Base-by-base conservation (phyloP, 1,140 invertebrate species). In the Lerema accius region DNA sequence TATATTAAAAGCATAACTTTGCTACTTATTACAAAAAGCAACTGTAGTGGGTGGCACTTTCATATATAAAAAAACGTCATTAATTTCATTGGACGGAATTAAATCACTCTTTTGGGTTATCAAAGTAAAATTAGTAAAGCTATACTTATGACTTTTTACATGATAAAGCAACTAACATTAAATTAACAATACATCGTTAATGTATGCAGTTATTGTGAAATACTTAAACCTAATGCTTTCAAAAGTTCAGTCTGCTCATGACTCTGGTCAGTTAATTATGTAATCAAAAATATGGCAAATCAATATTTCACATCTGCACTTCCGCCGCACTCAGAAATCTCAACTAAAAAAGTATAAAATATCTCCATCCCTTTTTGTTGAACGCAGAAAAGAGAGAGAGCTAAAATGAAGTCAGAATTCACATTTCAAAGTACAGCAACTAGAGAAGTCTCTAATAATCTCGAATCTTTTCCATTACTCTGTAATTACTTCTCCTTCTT, bases 391-490 rank as follows among this genome's bases (percentile, higher is more conserved):
- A 37, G 35, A 37, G 35, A 37, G 35, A n/a, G 35, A 37, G 35
- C 4, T 2, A 37, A 37, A 11, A 37, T 37, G 0, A 37, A 37
- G 9, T 11, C 28, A 1, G 10, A n/a, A 28, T 42, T 42, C 16
- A 42, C 46, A 43, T 48, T 37, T 11, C 35, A 3, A 37, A 37
- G 9, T 23, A 23, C 19, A 28, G 28, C 9, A 32, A 7, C 16
- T 61, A 64, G 42, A 49, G 43, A 68, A 46, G 40, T 65, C 62
- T 58, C 71, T 75, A 90, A 82, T 89, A 91, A 87, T 92, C 90
- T 84, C 89, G 87, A 53, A 89, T 76, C 76, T 90, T 90, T 55
- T 92, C 89, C 53, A 86, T 81, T 19, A 90, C 83, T 72, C 88
- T 90, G 71, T 90, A 91, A 63, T 91, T 91, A 71, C 89, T 90